Evolutionary conservation across 2,797 vertebrate species (phyloP).

Genomic region (Potorous gilbertii): DNA sequence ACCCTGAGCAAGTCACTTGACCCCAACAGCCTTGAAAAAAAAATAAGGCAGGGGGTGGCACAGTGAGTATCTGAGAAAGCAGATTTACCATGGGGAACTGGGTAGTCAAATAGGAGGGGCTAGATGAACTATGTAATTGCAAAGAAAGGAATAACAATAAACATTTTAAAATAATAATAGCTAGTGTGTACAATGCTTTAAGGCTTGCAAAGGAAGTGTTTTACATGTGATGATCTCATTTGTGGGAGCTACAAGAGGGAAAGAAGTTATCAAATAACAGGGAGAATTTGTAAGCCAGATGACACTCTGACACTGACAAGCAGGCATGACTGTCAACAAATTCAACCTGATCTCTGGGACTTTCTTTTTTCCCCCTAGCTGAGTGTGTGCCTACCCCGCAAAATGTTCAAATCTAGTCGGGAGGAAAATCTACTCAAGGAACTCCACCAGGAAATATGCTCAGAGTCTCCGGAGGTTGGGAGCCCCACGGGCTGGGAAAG

Average conservation of each 20-base stretch:
- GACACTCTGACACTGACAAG: neutral
- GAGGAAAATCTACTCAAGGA: neutral
- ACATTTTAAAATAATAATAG: neutral
- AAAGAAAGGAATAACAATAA: neutral
- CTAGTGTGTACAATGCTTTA: neutral
- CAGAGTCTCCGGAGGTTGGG: too few species aligned
- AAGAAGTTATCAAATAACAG: neutral
- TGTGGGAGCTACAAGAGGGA: neutral
- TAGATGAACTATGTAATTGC: neutral
- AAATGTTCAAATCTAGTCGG: neutral
- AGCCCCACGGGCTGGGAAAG: neutral
- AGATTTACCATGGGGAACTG: neutral
- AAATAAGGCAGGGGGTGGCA: too few species aligned
- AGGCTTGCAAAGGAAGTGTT: neutral
- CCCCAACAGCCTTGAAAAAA: too few species aligned
- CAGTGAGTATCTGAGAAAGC: too few species aligned
- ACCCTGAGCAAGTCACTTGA: too few species aligned
- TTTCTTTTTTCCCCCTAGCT: neutral
- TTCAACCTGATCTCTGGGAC: neutral
- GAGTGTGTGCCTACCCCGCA: neutral
- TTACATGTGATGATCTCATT: neutral
- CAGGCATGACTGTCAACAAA: neutral
- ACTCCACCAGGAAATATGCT: neutral
- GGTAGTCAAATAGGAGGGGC: neutral
- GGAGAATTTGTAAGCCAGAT: neutral